Percentiles rank a stretch among this genome's conserved stretches.
phyloP scores from a whole-genome alignment of 1,140 invertebrate genomes.

The Sarcophaga bullata region DNA sequence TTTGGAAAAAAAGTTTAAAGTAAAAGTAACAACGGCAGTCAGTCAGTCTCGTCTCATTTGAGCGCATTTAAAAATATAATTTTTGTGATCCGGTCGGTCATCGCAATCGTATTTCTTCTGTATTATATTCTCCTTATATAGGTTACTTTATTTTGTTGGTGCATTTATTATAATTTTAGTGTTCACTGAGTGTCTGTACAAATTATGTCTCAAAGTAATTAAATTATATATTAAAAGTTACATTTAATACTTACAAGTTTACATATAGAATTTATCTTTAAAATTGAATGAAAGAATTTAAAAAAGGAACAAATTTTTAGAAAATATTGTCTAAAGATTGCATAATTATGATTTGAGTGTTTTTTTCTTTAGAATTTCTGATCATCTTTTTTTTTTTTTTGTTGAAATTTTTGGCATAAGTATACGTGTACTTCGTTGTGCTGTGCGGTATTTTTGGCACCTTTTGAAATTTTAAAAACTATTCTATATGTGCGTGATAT shows the following conservation, averaged over 20 bases:
- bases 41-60: conserved; percentile 18
- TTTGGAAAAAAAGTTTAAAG: conserved; percentile 10
- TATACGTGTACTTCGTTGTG: background rate
- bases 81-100: background rate
- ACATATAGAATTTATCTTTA: background rate
- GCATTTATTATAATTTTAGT: too few relatives aligned
- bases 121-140: background rate
- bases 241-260: background rate
- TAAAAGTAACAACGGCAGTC: conserved; percentile 19
- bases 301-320: background rate
- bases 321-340: conserved; percentile 21
- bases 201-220: conserved; percentile 14
- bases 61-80: conserved; percentile 1
- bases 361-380: background rate
- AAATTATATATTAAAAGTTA: background rate
- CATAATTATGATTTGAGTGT: conserved; percentile 19
- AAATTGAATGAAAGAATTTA: background rate
- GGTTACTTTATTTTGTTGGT: background rate
- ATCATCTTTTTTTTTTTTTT: too few relatives aligned
- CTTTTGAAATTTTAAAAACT: background rate
- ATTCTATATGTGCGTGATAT: background rate
- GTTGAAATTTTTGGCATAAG: background rate
- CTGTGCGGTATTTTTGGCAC: conserved; percentile 9
- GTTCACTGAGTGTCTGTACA: background rate
- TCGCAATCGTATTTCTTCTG: background rate